phyloP scores from a whole-genome alignment of 2,888 invertebrate species.

The Eurytoma adleriae region DNA sequence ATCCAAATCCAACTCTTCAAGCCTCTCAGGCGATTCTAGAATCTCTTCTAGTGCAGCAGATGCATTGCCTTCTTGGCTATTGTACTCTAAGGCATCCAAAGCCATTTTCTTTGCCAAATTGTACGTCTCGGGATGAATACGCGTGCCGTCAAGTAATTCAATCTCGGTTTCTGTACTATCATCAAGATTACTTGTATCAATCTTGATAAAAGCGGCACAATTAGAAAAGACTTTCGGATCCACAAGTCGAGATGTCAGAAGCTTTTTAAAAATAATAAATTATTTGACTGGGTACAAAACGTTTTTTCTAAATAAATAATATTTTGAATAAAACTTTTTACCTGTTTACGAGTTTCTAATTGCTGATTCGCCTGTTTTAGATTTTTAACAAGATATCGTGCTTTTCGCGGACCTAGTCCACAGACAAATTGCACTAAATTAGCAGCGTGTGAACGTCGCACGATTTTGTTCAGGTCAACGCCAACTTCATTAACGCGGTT shows the following conservation, averaged over 20 bases:
- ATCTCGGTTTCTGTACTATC: conserved; percentile 97
- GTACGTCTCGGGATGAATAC: conserved; percentile 99
- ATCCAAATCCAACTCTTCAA: conserved; percentile 97
- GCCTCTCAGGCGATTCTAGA: conserved; percentile 93
- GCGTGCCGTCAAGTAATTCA: conserved; percentile 96
- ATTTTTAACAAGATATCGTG: conserved; percentile 89
- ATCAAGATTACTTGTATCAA: conserved; percentile 96
- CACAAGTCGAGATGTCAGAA: conserved; percentile 97
- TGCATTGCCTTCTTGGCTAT: conserved; percentile 97
- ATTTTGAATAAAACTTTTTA: not conserved
- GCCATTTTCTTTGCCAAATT: conserved; percentile 99
- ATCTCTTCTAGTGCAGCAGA: conserved; percentile 99
- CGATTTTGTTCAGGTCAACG: conserved; percentile 95
- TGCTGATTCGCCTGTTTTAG: conserved; percentile 94
- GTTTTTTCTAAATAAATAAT: conserved; percentile 69
- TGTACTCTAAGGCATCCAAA: conserved; percentile 98
- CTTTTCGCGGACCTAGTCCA: conserved; percentile 97
- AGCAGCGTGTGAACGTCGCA: conserved; percentile 91
- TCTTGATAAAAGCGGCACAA: conserved; percentile 99
- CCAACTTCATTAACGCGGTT: conserved; percentile 99
- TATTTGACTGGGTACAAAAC: not conserved
- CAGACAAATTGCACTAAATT: conserved; percentile 97
- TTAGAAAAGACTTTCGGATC: conserved; percentile 99
- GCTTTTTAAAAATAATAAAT: conserved; percentile 58
- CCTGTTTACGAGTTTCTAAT: conserved; percentile 94